These are phyloP conservation scores for Diadema setosum DNA, from an alignment of 35 echinoderm and acorn worm genomes.

Conservation along the genomic window DNA sequence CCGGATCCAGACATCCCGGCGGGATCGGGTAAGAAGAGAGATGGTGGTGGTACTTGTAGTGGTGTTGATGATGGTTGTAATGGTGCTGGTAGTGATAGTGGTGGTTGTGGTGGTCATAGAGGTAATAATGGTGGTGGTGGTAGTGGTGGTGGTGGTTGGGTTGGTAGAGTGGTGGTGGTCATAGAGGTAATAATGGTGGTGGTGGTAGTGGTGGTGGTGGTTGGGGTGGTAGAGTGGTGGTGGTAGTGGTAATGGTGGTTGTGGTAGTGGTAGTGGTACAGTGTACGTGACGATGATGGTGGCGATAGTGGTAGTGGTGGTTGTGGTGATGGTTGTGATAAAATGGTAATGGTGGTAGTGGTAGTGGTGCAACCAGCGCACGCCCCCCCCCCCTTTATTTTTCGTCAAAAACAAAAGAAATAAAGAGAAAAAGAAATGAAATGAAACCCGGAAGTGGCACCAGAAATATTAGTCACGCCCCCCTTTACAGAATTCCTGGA, in stretches of 20 bases:
- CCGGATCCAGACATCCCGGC: background rate
- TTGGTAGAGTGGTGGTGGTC: background rate
- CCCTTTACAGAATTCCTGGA: too few species aligned
- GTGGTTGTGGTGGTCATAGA: background rate
- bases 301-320: background rate
- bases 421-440: too few species aligned
- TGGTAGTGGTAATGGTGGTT: background rate
- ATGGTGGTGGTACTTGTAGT: background rate
- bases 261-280: background rate
- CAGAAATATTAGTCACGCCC: too few species aligned
- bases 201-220: background rate
- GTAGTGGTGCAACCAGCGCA: too few species aligned
- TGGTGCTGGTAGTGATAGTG: background rate
- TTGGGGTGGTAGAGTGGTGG: background rate
- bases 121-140: background rate
- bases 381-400: too few species aligned
- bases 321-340: background rate
- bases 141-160: background rate
- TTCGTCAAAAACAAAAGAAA: too few species aligned
- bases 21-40: background rate
- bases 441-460: too few species aligned
- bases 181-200: background rate
- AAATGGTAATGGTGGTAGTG: too few species aligned
- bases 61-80: background rate
- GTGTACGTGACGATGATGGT: background rate